Evolutionary conservation across 2,113 vertebrate species (phyloP), one percentile per base, ranked within the genome.

Genomic region (Cebus imitator): DNA sequence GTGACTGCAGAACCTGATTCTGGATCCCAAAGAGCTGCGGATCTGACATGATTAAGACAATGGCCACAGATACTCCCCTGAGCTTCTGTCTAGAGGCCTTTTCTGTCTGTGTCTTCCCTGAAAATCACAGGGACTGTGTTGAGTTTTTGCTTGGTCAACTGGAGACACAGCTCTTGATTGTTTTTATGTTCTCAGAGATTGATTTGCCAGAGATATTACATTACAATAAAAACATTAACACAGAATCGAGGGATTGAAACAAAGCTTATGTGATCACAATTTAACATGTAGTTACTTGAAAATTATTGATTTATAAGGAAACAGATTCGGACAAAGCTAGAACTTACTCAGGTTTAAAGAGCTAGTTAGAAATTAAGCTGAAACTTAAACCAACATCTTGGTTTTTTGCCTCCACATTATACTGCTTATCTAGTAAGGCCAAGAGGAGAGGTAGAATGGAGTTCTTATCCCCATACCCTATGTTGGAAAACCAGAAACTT

Each of bases 231-330:
- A 79, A 30, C 17, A 64, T 70, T 45, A 48, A 40, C 48, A 30
- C 32, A 82, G 50, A 79, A 40, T 88, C 66, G 82, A 37, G 75
- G 27, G 90, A 13, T 73, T 94, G 57, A n/a, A 30, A 7, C 16
- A 21, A 93, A 88, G 2, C 3, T 50, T 6, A 30, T 10, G 40
- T 23, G 23, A 66, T 37, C 40, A 58, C 32, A 83, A 30, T 30
- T 93, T 50, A 91, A 40, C 17, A 30, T 13, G 52, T 78, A 30
- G 45, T 79, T 83, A 68, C 68, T 80, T 80, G 40, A 87, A 94
- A 32, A 32, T 57, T 45, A 66, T 21, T 88, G 79, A 35, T 64
- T 87, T 40, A 48, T 68, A 79, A 95, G n/a, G 32, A 97, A 97
- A 70, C 30, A 72, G 87, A 91, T 88, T 57, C 93, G 87, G 10